A percentile compares a stretch with the other conserved stretches of the same genome.
Evolutionary conservation across 2,888 invertebrate species (phyloP).

Genomic region (Drosophila histrio): DNA sequence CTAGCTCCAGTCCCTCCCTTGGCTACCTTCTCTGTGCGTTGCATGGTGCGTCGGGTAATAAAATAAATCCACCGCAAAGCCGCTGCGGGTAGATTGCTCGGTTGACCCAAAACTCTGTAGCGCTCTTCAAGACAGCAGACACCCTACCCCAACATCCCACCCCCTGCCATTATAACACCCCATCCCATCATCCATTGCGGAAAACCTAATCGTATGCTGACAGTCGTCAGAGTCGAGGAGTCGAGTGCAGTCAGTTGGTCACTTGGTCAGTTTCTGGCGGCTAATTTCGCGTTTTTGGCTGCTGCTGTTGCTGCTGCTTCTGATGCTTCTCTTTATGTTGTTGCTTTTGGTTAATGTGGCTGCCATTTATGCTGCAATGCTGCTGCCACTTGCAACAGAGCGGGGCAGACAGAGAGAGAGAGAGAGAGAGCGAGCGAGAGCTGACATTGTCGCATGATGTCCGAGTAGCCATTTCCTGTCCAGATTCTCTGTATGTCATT

Average conservation of each 20-base stretch:
- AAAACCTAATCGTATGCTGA: conserved; percentile 38
- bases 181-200: background rate
- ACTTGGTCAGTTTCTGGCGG: conserved; percentile 48
- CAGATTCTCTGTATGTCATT: conserved; percentile 35
- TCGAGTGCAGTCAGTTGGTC: conserved; percentile 24
- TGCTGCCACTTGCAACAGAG: conserved; percentile 22
- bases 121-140: conserved; percentile 1
- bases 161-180: too few species aligned
- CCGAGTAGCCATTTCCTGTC: conserved; percentile 55
- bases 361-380: conserved; percentile 46
- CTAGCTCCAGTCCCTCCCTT: background rate
- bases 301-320: background rate
- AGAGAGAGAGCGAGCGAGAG: conserved; percentile 10
- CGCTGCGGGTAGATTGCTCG: conserved; percentile 74
- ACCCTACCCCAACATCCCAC: background rate
- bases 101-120: conserved; percentile 61
- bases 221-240: conserved; percentile 23
- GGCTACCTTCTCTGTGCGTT: conserved; percentile 10
- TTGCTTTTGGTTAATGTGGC: conserved; percentile 47
- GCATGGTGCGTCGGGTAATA: conserved; percentile 61
- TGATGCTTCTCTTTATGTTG: conserved; percentile 14
- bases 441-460: conserved; percentile 59
- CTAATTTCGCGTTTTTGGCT: conserved; percentile 50
- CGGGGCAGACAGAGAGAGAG: background rate
- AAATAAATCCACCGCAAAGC: conserved; percentile 79